Evolutionary conservation across 1,140 invertebrate species (phyloP).

Genomic region (Chironomus striatipennis): DNA sequence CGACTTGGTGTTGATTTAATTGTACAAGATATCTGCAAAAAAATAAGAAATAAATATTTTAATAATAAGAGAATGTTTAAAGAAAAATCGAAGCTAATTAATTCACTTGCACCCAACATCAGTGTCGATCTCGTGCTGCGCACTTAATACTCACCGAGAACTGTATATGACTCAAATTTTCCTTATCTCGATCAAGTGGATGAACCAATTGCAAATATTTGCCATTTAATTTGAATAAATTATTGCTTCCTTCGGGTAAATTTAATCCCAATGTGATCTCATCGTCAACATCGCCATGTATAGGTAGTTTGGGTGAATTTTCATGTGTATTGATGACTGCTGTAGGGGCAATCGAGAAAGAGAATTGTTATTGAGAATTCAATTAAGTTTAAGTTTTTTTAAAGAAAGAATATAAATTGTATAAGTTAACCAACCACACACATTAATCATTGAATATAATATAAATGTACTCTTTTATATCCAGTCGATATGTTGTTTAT

Average conservation of each 20-base stretch:
- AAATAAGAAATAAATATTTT: conserved; percentile 28
- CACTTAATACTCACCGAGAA: conserved; percentile 58
- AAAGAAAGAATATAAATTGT: too few relatives aligned
- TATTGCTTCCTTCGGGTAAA: conserved; percentile 59
- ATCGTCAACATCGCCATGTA: conserved; percentile 68
- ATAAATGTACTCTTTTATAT: neutral
- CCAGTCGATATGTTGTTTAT: too few relatives aligned
- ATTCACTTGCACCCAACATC: too few relatives aligned
- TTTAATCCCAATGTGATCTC: conserved; percentile 70
- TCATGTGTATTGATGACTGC: neutral
- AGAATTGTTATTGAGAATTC: neutral
- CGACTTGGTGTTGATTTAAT: conserved; percentile 49
- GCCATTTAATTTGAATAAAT: conserved; percentile 70
- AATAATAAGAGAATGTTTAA: neutral
- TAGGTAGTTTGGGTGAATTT: conserved; percentile 63
- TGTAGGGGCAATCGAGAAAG: neutral
- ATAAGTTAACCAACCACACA: neutral
- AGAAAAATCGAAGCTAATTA: too few relatives aligned
- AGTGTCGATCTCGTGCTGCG: neutral
- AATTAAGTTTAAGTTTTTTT: neutral
- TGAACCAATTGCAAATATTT: conserved; percentile 68
- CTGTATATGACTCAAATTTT: conserved; percentile 76
- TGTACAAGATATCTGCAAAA: conserved; percentile 66
- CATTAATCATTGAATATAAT: neutral
- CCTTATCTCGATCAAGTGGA: conserved; percentile 75